Conservation (phyloP, 2,113 vertebrate species). For the Rhombomys opimus region DNA sequence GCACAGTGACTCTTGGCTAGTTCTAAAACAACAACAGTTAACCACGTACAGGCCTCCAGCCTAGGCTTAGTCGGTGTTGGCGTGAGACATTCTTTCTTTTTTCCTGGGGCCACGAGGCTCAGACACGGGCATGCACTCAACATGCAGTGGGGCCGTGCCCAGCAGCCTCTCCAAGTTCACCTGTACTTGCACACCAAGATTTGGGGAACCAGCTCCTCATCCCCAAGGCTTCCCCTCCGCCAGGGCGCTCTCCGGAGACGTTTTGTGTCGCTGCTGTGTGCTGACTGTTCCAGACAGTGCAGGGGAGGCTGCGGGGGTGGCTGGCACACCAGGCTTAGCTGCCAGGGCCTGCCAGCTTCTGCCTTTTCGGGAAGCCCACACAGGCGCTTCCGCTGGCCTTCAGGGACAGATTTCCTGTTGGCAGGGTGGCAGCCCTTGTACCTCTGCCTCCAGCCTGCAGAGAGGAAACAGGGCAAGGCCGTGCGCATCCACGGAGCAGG, state of each 20-base stretch:
- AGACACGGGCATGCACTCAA: background rate
- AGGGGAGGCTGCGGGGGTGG: slow-evolving; percentile 70
- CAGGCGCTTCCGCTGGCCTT: slow-evolving; percentile 60
- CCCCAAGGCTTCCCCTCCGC: background rate
- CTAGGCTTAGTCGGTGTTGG: background rate
- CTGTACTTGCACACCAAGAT: background rate
- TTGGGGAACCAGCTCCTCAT: background rate
- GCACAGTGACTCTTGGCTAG: background rate
- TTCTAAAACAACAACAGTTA: background rate
- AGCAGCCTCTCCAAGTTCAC: background rate
- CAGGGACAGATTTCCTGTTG: slow-evolving; percentile 60
- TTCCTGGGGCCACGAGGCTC: background rate
- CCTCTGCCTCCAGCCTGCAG: background rate
- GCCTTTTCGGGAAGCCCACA: slow-evolving; percentile 74
- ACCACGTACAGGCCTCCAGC: background rate
- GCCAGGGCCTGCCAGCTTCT: slow-evolving; percentile 59
- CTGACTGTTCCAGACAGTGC: slow-evolving; percentile 69
- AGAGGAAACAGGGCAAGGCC: background rate
- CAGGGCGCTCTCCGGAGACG: slow-evolving; percentile 17
- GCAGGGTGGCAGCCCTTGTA: background rate
- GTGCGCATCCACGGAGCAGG: background rate
- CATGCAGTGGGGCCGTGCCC: background rate
- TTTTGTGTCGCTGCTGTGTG: slow-evolving; percentile 4
- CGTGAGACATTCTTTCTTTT: background rate
- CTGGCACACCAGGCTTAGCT: slow-evolving; percentile 47